A percentile compares a stretch with the other conserved stretches of the same genome.
These are phyloP conservation scores for Trissoscelio sp. DNA, from an alignment of 2,888 invertebrate genomes.

Conservation along the genomic window DNA sequence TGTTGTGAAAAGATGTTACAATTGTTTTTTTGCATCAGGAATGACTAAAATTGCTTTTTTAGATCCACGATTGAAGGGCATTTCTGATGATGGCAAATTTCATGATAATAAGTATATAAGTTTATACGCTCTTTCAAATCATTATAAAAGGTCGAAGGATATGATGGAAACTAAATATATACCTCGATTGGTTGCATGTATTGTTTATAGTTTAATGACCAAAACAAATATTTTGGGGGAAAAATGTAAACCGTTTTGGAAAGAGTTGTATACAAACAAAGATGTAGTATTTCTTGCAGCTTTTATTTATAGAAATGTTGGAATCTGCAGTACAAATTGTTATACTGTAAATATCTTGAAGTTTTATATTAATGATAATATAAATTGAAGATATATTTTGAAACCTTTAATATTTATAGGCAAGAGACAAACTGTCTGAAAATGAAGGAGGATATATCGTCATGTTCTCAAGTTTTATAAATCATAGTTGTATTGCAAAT, in stretches of 20 bases:
- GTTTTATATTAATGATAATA: background rate
- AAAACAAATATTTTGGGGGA: background rate
- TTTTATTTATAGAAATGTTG: background rate
- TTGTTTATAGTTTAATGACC: background rate
- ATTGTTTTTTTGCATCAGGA: too few relatives aligned
- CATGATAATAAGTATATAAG: slow-evolving; percentile 77
- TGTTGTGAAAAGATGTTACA: too few relatives aligned
- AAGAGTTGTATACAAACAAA: background rate
- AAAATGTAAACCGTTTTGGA: background rate
- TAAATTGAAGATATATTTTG: background rate
- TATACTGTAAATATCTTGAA: too few relatives aligned
- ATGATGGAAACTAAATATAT: background rate
- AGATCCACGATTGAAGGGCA: slow-evolving; percentile 78
- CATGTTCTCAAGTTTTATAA: slow-evolving; percentile 90
- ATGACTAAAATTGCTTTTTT: too few relatives aligned
- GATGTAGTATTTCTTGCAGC: background rate
- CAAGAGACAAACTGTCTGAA: slow-evolving; percentile 77
- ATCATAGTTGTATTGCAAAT: slow-evolving; percentile 95
- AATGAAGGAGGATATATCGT: slow-evolving; percentile 84
- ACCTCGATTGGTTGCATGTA: background rate
- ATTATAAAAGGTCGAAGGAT: slow-evolving; percentile 77
- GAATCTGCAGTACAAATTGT: background rate
- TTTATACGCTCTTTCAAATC: slow-evolving; percentile 87
- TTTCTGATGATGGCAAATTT: slow-evolving; percentile 69
- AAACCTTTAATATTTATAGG: background rate